phyloP scores from a whole-genome alignment of 2,888 invertebrate genomes.

The Notodonta dromedarius region DNA sequence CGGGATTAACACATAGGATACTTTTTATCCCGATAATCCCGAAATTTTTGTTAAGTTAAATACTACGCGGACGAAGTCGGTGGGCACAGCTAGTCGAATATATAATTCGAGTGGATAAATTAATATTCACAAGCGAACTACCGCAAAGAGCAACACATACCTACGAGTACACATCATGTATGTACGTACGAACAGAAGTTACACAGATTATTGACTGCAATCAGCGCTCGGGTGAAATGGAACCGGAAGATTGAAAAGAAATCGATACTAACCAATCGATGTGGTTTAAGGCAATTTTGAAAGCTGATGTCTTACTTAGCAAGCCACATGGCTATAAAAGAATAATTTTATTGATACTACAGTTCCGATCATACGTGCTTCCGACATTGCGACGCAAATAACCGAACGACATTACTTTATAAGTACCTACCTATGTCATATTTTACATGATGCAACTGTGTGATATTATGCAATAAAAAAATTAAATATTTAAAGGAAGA shows the following conservation, averaged over 20 bases:
- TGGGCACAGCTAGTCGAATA: too few species aligned
- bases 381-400: slow-evolving; percentile 28
- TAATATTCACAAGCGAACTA: slow-evolving; percentile 60
- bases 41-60: too few species aligned
- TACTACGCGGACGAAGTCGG: too few species aligned
- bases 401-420: slow-evolving; percentile 25
- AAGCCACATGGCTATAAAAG: slow-evolving; percentile 45
- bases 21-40: too few species aligned
- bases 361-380: slow-evolving; percentile 25
- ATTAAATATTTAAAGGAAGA: slow-evolving; percentile 5
- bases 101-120: slow-evolving; percentile 63
- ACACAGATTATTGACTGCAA: slow-evolving; percentile 55
- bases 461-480: slow-evolving; percentile 15
- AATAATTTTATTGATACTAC: slow-evolving; percentile 42
- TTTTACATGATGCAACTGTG: slow-evolving; percentile 20
- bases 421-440: slow-evolving; percentile 10
- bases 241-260: slow-evolving; percentile 73
- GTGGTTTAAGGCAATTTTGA: slow-evolving; percentile 58
- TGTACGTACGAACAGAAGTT: slow-evolving; percentile 41
- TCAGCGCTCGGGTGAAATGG: slow-evolving; percentile 61
- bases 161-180: slow-evolving; percentile 24
- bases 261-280: slow-evolving; percentile 57
- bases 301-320: slow-evolving; percentile 50
- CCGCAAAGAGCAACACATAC: slow-evolving; percentile 43
- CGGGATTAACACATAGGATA: too few species aligned